Conservation (phyloP, 92 coral and sea anemone species). For the Phenganax subtilis region DNA sequence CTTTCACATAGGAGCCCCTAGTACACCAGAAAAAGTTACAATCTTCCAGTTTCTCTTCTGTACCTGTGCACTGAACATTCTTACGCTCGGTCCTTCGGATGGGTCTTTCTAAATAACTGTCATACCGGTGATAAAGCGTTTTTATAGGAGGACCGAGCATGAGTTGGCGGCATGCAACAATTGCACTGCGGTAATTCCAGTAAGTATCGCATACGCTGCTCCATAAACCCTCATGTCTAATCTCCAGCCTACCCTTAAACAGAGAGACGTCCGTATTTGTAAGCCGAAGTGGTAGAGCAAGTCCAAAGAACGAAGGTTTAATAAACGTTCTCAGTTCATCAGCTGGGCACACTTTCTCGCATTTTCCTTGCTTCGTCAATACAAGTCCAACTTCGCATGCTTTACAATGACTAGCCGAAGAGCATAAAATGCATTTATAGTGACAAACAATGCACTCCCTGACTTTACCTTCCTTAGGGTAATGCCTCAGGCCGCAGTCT, state of each 20-base stretch:
- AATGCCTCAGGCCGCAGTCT: constrained; percentile 1
- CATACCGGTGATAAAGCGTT: neutral
- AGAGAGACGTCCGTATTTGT: neutral
- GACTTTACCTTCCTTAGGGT: neutral
- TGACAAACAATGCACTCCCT: constrained; percentile 4
- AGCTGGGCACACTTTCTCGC: neutral
- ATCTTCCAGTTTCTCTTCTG: constrained; percentile 48
- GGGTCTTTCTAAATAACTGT: neutral
- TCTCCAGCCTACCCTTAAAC: constrained; percentile 17
- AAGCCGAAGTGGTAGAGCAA: neutral
- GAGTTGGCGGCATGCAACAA: constrained; percentile 3
- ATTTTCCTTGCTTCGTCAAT: neutral
- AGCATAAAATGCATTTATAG: neutral
- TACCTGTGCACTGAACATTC: constrained; percentile 65
- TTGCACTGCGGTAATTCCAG: neutral
- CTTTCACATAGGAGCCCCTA: constrained; percentile 80
- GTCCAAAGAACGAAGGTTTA: neutral
- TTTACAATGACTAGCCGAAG: neutral
- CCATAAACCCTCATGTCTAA: constrained; percentile 17
- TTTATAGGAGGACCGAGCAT: constrained; percentile 1
- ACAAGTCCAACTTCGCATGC: constrained; percentile 2
- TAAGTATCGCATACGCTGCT: constrained; percentile 17
- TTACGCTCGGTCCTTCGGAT: constrained; percentile 68
- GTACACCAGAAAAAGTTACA: constrained; percentile 58
- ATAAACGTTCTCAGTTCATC: neutral